Conservation (phyloP, 2,888 invertebrate genomes). For the Meiosimyza platycephala region DNA sequence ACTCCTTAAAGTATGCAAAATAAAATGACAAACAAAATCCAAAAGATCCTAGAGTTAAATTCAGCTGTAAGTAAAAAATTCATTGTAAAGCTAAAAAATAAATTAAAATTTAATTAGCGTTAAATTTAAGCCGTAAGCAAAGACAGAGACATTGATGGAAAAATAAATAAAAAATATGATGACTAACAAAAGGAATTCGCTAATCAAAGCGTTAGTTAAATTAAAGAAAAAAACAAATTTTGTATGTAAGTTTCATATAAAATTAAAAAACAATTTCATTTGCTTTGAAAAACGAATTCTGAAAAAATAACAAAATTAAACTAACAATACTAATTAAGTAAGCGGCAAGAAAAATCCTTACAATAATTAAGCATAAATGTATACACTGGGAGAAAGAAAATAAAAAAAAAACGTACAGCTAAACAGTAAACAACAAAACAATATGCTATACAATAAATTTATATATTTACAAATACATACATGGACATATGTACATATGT, state of each 20-base stretch:
- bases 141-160: not conserved
- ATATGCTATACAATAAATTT: constrained; percentile 11
- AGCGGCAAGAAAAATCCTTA: not conserved
- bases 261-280: not conserved
- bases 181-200: constrained; percentile 1
- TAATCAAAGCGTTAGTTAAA: not conserved
- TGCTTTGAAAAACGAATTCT: not conserved
- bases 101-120: not conserved
- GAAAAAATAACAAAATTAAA: not conserved
- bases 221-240: not conserved
- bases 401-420: not conserved
- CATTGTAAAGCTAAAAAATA: constrained; percentile 5
- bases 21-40: not conserved
- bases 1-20: constrained; percentile 13
- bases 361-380: constrained; percentile 19
- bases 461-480: not conserved
- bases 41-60: not conserved
- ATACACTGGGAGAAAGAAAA: constrained; percentile 5
- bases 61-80: constrained; percentile 1
- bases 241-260: constrained; percentile 16
- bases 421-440: constrained; percentile 4
- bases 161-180: not conserved
- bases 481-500: too few relatives aligned
- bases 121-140: not conserved
- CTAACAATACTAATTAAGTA: not conserved